These are phyloP conservation scores for Ornithorhynchus anatinus DNA, from an alignment of 2,113 vertebrate genomes.

Conservation along the genomic window DNA sequence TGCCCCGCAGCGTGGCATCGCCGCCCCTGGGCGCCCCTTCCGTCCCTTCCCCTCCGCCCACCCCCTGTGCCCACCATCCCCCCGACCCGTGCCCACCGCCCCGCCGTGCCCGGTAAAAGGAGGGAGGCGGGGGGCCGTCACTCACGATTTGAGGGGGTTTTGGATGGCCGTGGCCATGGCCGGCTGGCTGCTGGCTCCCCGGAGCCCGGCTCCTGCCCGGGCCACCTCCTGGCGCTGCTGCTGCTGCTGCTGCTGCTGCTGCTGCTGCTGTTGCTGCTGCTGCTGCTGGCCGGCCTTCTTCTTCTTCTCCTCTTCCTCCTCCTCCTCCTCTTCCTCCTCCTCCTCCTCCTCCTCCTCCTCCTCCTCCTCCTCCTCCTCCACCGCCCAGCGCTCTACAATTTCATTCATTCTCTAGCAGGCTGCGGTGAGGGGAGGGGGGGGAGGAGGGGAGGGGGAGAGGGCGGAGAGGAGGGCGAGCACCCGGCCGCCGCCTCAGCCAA, in stretches of 20 bases:
- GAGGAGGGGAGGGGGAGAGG: constrained; percentile 43
- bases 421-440: constrained; percentile 48
- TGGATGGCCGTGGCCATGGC: constrained; percentile 93
- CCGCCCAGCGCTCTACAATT: constrained; percentile 81
- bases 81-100: neutral
- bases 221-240: constrained; percentile 46
- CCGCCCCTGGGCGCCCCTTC: too few species aligned
- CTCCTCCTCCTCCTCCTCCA: constrained; percentile 58
- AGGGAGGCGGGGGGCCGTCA: constrained; percentile 45
- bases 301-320: constrained; percentile 67
- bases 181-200: constrained; percentile 73
- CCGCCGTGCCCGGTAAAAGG: neutral
- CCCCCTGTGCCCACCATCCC: neutral
- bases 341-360: constrained; percentile 48
- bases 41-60: too few species aligned
- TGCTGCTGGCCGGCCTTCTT: constrained; percentile 67
- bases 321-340: constrained; percentile 45
- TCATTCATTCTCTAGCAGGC: constrained; percentile 94
- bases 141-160: constrained; percentile 94
- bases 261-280: constrained; percentile 49
- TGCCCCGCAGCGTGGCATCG: neutral
- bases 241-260: constrained; percentile 49
- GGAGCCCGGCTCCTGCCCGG: too few species aligned
- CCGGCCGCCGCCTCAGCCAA: constrained; percentile 35
- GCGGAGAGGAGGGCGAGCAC: neutral